Evolutionary conservation across 1,140 invertebrate species (phyloP).

Genomic region (Oncopeltus fasciatus): DNA sequence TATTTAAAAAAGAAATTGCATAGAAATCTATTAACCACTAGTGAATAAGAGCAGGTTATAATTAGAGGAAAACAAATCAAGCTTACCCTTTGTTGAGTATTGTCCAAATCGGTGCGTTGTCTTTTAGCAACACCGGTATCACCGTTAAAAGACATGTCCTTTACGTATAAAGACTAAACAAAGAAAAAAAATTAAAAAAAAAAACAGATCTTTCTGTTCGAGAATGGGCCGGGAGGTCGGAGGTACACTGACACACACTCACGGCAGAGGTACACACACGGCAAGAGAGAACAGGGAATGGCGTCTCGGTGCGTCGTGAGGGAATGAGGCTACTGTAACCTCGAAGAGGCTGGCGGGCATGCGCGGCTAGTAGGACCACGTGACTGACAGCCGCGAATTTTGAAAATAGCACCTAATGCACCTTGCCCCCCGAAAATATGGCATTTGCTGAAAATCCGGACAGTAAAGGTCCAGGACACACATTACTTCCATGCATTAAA

Average conservation of each 20-base stretch:
- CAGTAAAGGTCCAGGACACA: too few relatives aligned
- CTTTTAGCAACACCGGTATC: conserved; percentile 12
- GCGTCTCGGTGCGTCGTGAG: not conserved
- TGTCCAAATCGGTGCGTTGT: conserved; percentile 12
- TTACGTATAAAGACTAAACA: not conserved
- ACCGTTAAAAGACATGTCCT: conserved; percentile 14
- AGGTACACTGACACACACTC: not conserved
- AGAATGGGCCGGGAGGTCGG: not conserved
- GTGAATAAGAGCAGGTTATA: not conserved
- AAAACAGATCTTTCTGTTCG: not conserved
- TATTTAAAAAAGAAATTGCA: too few relatives aligned
- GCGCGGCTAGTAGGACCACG: not conserved
- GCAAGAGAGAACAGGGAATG: not conserved
- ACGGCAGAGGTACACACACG: not conserved
- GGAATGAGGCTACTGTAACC: not conserved
- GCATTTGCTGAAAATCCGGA: too few relatives aligned
- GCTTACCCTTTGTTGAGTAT: not conserved
- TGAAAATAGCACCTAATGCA: too few relatives aligned
- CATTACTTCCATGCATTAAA: too few relatives aligned
- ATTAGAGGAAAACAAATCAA: not conserved
- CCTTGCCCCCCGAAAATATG: too few relatives aligned
- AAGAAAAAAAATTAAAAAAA: not conserved
- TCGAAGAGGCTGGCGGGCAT: not conserved
- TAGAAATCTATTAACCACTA: too few relatives aligned
- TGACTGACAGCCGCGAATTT: not conserved